Base-by-base conservation (phyloP, 2,113 vertebrate species). In the Athene cunicularia region DNA sequence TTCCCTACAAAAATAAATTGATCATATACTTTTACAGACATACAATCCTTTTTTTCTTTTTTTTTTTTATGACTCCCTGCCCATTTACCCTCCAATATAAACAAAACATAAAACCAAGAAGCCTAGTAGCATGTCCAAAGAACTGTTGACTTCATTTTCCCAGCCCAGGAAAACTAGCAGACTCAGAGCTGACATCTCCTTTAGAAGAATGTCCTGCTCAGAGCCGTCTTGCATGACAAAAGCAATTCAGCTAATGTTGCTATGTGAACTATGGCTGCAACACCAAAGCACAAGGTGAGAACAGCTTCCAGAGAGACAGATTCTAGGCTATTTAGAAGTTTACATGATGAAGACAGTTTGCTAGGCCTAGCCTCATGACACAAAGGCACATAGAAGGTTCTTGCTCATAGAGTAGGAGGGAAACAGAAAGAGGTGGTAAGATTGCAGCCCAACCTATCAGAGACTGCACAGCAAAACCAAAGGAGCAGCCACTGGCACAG, bases 21-120 rank as follows among this genome's bases (percentile, higher is more conserved):
- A 95, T 95, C 93, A 82, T 93, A 79, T 82, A 89, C 75, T 94
- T 95, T 80, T 92, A 89, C 88, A 95, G 79, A 89, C 68, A 86
- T 16, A 79, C 5, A 49, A 62, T 43, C 21, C n/a, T 63, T 27
- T 49, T 47, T 88, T 70, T 93, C 83, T 37, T 37, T 59, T 77
- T 63, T 72, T 93, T 86, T 59, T 77, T 63, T 67, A 72, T 53
- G 76, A 64, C 60, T 92, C 80, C 49, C 66, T 94, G 73, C 86
- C 84, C 66, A 68, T 60, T 59, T 88, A 52, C 12, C 33, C 35
- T 33, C 63, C 49, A 91, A 5, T 60, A 81, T 2, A 43, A 88
- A 80, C 50, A 91, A 85, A 91, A 91, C 68, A 39, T 35, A 67
- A 92, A 86, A 68, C 3, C 64, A 89, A 84, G 73, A 32, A 55